phyloP scores from a whole-genome alignment of 2,113 vertebrate genomes.

The Gallinago media region DNA sequence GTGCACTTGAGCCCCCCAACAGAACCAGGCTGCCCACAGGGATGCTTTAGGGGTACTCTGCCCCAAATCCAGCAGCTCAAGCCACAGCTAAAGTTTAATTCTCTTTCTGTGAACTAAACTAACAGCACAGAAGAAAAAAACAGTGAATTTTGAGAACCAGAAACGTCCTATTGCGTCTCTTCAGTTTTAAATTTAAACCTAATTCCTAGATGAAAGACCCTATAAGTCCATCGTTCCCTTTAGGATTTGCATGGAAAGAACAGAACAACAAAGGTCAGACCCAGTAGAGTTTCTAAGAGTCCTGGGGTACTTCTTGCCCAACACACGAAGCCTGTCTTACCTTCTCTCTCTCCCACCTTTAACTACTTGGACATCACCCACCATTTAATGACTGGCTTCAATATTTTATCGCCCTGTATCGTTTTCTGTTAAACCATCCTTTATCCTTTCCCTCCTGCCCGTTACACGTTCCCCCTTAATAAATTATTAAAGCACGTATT shows the following conservation, averaged over 20 bases:
- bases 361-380: background rate
- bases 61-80: background rate
- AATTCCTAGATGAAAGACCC: background rate
- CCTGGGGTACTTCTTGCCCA: background rate
- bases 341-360: background rate
- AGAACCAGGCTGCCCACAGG: background rate
- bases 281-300: accelerated
- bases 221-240: background rate
- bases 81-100: background rate
- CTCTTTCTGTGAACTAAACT: background rate
- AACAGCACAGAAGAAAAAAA: background rate
- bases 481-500: conserved; percentile 73
- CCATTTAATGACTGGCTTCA: background rate
- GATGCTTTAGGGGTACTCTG: background rate
- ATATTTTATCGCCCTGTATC: background rate
- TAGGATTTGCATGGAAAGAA: background rate
- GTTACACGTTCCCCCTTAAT: background rate
- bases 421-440: conserved; percentile 22
- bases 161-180: background rate
- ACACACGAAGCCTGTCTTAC: accelerated
- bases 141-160: background rate
- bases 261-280: background rate
- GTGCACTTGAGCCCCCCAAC: background rate
- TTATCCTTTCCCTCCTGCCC: background rate
- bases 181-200: background rate